Conservation (phyloP, 2,888 invertebrate genomes). For the Apeira syringaria region DNA sequence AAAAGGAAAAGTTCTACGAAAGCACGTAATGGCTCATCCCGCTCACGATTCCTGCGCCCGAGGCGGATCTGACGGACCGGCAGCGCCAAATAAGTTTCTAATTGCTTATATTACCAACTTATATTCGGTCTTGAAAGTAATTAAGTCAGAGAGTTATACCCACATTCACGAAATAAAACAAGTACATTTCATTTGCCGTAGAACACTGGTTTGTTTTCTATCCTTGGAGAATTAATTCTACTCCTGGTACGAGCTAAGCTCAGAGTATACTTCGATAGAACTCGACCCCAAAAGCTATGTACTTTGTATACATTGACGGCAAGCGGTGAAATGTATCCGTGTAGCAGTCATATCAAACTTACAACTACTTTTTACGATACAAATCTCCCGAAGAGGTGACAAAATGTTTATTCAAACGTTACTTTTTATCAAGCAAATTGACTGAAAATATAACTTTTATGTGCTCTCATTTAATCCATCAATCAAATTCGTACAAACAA, state of each 20-base stretch:
- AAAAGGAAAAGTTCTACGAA: slow-evolving; percentile 80
- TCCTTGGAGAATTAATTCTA: slow-evolving; percentile 39
- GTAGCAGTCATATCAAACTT: slow-evolving; percentile 69
- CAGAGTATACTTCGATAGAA: slow-evolving; percentile 52
- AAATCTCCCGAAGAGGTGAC: slow-evolving; percentile 65
- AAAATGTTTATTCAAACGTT: slow-evolving; percentile 61
- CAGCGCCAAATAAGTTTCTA: slow-evolving; percentile 83
- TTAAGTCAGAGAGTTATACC: slow-evolving; percentile 76
- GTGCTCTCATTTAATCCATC: too few relatives aligned
- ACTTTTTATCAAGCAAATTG: too few relatives aligned
- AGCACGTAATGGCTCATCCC: slow-evolving; percentile 82
- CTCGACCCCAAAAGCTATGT: slow-evolving; percentile 55
- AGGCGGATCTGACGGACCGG: slow-evolving; percentile 78
- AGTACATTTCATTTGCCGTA: slow-evolving; percentile 44
- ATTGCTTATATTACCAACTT: slow-evolving; percentile 83
- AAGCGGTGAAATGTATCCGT: slow-evolving; percentile 63
- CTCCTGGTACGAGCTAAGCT: slow-evolving; percentile 3
- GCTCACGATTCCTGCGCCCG: slow-evolving; percentile 76
- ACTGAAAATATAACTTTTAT: too few relatives aligned
- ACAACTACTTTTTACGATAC: slow-evolving; percentile 53
- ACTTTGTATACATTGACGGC: slow-evolving; percentile 57
- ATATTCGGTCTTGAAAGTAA: slow-evolving; percentile 79
- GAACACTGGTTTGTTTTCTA: neutral
- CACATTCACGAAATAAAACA: slow-evolving; percentile 66
- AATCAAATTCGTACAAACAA: too few relatives aligned